Base-by-base conservation (phyloP, 1,140 invertebrate genomes). In the Sminthurides bifidus region DNA sequence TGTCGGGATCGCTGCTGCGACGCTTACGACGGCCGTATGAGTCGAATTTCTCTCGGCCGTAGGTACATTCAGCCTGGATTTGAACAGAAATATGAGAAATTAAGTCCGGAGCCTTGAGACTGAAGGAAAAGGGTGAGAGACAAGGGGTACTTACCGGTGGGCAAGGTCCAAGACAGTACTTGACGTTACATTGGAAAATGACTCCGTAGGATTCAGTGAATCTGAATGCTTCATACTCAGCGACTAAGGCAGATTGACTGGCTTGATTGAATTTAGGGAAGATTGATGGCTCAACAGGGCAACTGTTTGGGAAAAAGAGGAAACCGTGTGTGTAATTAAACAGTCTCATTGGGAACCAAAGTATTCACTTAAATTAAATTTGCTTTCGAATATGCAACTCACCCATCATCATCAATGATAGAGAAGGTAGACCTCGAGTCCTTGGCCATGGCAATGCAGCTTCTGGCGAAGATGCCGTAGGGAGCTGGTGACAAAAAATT, bases 101-200 rank as follows among this genome's bases (percentile, higher is more conserved):
- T n/a, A n/a, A 33, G 24, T 52, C 24, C 3, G 17, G 15, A 5
- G 15, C 4, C 2, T 24, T 2, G 40, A 46, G 33, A 12, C 10
- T 31, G 3, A 4, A n/a, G 15, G 5, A 30, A 12, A 14, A 27
- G 19, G 12, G 12, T 8, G 12, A n/a, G 6, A n/a, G 17, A n/a
- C n/a, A n/a, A n/a, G n/a, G n/a, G n/a, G 33, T 41, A 75, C 79
- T 80, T 76, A 90, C 87, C 66, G 90, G 86, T 72, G 93, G 87
- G 68, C 91, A 94, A 54, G 87, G 88, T 70, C 91, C 91, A 44
- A 94, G 76, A 72, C 91, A 94, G 71, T 94, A 94, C 69, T 93
- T 93, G 56, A 94, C 91, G 69, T 94, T 94, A 71, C 91, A 94
- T 69, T 94, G 91, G 81, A 94, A 94, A 68, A 94, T 94, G 40